These are phyloP conservation scores for Poeciliopsis infans DNA, from an alignment of 2,797 vertebrate genomes.

Conservation along the genomic window DNA sequence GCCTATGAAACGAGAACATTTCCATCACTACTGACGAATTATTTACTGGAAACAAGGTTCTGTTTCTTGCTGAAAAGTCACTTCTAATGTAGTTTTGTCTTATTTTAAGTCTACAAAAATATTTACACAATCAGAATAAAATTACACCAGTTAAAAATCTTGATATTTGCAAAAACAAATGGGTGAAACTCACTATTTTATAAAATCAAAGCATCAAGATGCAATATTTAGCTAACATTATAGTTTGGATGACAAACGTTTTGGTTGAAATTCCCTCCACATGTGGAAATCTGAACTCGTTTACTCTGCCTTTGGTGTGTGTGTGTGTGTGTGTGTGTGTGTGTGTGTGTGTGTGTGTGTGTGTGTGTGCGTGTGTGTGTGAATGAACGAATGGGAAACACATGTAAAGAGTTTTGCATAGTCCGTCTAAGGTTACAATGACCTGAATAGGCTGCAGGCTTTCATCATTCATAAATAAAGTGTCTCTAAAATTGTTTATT, in stretches of 20 bases:
- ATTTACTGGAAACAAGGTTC: too few relatives aligned
- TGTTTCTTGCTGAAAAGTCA: too few relatives aligned
- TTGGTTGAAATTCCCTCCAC: neutral
- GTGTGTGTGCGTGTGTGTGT: neutral
- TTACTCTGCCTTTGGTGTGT: neutral
- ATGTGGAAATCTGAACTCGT: conserved; percentile 7
- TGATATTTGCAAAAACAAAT: too few relatives aligned
- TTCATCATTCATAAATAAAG: neutral
- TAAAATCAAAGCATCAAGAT: neutral
- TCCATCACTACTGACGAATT: too few relatives aligned
- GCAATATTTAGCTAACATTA: too few relatives aligned
- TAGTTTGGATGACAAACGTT: too few relatives aligned
- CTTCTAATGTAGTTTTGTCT: too few relatives aligned
- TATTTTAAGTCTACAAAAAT: too few relatives aligned
- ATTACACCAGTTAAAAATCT: too few relatives aligned
- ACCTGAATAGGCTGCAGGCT: neutral
- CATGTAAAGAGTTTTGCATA: neutral
- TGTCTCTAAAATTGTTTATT: neutral
- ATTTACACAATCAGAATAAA: too few relatives aligned
- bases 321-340: neutral
- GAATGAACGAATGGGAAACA: conserved; percentile 16
- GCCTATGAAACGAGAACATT: too few relatives aligned
- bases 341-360: neutral
- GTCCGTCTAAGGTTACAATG: conserved; percentile 8
- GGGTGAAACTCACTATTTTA: too few relatives aligned